Base-by-base conservation (phyloP, 2,797 vertebrate genomes). In the Gallinago stenura region DNA sequence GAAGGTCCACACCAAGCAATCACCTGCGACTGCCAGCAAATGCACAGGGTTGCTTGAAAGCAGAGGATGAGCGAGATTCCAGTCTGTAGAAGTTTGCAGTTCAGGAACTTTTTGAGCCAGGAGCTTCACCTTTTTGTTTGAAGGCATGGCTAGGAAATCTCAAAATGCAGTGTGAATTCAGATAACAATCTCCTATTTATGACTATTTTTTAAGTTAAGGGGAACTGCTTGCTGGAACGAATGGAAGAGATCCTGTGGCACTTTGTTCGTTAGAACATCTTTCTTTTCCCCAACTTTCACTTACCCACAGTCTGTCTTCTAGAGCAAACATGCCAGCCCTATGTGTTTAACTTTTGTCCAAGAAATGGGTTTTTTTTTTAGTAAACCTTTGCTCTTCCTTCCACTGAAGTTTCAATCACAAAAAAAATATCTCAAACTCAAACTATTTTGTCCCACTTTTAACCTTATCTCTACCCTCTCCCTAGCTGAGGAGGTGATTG, bases 41-140 rank as follows among this genome's bases (percentile, higher is more conserved):
- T 13, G 31, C 56, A 48, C 0, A 0, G 33, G n/a, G 26, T 20
- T 73, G 6, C 54, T 95, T 91, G 4, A 5, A 77, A 87, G 65
- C 20, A 61, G 25, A 70, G n/a, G 60, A 48, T 1, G 4, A 50
- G 28, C 0, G 2, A 28, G 31, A 30, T 26, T 65, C n/a, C 43
- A 66, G 0, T 4, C 45, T 54, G n/a, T 12, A 41, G 10, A 80
- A 10, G 2, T 50, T 75, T 90, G 72, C n/a, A 78, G 39, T 33
- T 70, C 39, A 54, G 61, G 20, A 50, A 8, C 35, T 61, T 54
- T 28, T 37, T 28, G 14, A 75, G 41, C 24, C 56, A 56, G 24
- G 33, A 91, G 24, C 33, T 83, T 83, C 20, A 53, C 15, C 7
- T 76, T 83, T 87, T 57, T 77, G 17, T 33, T 83, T 87, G 77